Evolutionary conservation across 2,797 vertebrate species (phyloP), one percentile per base, ranked within the genome.

Genomic region (Trachops cirrhosus): DNA sequence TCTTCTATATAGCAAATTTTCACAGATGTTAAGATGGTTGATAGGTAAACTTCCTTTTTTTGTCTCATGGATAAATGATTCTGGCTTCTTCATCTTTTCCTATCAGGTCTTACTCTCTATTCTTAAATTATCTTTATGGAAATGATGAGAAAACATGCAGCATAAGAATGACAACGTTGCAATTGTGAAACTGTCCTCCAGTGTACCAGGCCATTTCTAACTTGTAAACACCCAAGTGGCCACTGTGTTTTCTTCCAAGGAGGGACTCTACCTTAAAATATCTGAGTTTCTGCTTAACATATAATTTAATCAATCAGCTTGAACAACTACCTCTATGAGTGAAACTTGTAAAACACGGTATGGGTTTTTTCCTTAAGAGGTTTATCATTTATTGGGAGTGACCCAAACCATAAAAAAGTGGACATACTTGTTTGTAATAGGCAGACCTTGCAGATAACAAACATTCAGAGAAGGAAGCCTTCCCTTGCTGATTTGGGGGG

Each of bases 41-140:
- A 82, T 92, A 74, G 48, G 21, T 62, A 91, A 2, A 18, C 70
- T 83, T 59, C 16, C 2, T 85, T 46, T 74, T 70, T 7, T 44
- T 32, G 32, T 46, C 85, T 75, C 59, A 82, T 5, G 39, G 44
- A 18, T 57, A 82, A 93, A 67, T 87, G 41, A 71, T 48, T 93
- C 37, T 62, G 59, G 16, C 3, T 92, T 78, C 88, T 70, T 90
- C 50, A 83, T 52, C 46, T 59, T 86, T 95, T 78, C 50, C 82
- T 34, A 64, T 26, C 14, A 62, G 9, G 22, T 86, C 77, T 93
- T 96, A 83, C 70, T 95, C 96, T 71, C 74, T n/a, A 77, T 91
- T 94, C 86, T 94, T 90, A 89, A 91, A 86, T 95, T 74, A 92
- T 86, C 50, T 91, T 64, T 85, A 29, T 86, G 82, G 82, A 89